Conservation (phyloP, 2,888 invertebrate genomes). For the Drosophila koepferae region DNA sequence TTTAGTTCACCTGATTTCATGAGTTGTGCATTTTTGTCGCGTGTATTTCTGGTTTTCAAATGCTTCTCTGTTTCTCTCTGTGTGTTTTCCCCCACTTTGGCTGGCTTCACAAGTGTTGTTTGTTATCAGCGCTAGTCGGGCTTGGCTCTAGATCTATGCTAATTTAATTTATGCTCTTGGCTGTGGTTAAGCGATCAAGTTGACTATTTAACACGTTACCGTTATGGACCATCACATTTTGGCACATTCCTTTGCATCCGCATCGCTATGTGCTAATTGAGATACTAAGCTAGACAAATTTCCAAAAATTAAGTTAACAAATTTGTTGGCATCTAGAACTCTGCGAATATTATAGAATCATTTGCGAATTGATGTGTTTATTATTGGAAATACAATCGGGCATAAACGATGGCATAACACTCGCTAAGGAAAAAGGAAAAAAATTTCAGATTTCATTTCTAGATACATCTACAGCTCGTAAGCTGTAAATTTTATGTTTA, state of each 20-base stretch:
- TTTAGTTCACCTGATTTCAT: conserved; percentile 74
- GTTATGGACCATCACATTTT: conserved; percentile 41
- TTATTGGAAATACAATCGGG: too few species aligned
- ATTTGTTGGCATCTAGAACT: not conserved
- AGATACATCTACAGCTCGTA: not conserved
- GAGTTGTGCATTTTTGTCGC: conserved; percentile 76
- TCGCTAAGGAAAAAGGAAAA: not conserved
- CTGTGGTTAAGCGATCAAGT: conserved; percentile 50
- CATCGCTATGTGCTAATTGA: conserved; percentile 11
- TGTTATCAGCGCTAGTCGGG: conserved; percentile 30
- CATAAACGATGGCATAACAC: not conserved
- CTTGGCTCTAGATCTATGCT: conserved; percentile 53
- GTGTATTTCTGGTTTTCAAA: conserved; percentile 71
- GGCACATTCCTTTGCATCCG: conserved; percentile 43
- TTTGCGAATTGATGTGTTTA: not conserved
- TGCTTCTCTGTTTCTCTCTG: conserved; percentile 1
- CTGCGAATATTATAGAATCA: not conserved
- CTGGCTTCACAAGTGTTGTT: conserved; percentile 4
- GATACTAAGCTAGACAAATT: not conserved
- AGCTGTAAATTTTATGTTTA: not conserved
- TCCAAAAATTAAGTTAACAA: not conserved
- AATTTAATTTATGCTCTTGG: conserved; percentile 68
- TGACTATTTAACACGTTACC: conserved; percentile 57
- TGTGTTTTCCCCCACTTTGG: conserved; percentile 17
- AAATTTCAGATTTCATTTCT: not conserved